phyloP scores from a whole-genome alignment of 1,140 invertebrate species.

The Meloidogyne exigua region DNA sequence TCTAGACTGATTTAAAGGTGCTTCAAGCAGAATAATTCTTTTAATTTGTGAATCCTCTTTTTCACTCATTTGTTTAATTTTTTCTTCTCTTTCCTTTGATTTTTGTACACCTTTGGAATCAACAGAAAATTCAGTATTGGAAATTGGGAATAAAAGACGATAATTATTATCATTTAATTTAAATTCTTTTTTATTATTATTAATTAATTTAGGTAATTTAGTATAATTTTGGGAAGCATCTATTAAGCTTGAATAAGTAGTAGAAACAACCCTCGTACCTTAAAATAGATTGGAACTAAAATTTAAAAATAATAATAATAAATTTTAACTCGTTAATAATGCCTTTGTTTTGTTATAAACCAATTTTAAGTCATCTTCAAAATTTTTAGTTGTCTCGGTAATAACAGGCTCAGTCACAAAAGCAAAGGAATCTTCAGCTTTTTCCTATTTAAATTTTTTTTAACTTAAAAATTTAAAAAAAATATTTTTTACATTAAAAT shows the following conservation, averaged over 20 bases:
- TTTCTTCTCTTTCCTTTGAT: not conserved
- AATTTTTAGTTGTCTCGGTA: not conserved
- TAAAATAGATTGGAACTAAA: too few species aligned
- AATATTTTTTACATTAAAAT: too few species aligned
- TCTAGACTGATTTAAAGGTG: not conserved
- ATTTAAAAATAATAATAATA: too few species aligned
- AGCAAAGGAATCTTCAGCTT: not conserved
- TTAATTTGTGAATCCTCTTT: not conserved
- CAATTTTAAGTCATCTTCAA: too few species aligned
- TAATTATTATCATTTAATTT: conserved; percentile 6
- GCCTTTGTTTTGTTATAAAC: too few species aligned
- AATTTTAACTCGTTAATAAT: too few species aligned
- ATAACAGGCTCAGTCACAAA: not conserved
- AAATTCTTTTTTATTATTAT: conserved; percentile 1
- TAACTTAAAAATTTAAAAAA: too few species aligned
- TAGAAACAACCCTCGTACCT: too few species aligned
- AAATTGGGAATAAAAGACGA: not conserved
- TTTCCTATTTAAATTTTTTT: not conserved
- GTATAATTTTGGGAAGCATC: too few species aligned
- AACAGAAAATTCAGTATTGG: not conserved
- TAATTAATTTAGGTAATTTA: not conserved
- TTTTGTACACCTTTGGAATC: not conserved
- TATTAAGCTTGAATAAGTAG: too few species aligned
- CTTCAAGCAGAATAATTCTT: not conserved
- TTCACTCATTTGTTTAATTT: not conserved